Evolutionary conservation across 2,888 invertebrate species (phyloP).

Genomic region (Eupeodes latifasciatus): DNA sequence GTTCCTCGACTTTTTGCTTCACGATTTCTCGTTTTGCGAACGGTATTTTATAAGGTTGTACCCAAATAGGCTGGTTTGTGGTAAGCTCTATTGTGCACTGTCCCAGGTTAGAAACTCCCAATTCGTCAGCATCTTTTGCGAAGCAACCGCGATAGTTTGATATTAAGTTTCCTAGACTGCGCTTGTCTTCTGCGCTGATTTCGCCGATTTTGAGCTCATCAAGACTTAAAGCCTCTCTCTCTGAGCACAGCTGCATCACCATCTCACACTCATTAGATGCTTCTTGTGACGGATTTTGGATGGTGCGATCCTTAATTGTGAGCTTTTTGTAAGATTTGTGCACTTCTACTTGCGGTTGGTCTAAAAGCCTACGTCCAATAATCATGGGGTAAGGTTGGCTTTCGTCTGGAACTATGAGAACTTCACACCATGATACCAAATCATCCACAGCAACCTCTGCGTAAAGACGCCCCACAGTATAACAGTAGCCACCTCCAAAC

Average conservation of each 20-base stretch:
- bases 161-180: neutral
- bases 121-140: neutral
- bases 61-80: neutral
- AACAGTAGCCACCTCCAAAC: slow-evolving; percentile 12
- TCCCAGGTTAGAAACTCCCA: neutral
- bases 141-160: neutral
- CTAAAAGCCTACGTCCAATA: slow-evolving; percentile 7
- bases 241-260: neutral
- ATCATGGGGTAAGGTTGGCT: slow-evolving; percentile 9
- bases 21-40: slow-evolving; percentile 13
- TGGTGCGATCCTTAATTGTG: neutral
- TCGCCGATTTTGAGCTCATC: neutral
- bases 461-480: neutral
- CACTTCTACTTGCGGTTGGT: slow-evolving; percentile 16
- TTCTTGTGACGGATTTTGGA: neutral
- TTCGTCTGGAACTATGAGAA: slow-evolving; percentile 5
- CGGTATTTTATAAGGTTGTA: slow-evolving; percentile 18
- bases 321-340: neutral
- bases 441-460: slow-evolving; percentile 16
- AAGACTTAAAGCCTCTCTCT: neutral
- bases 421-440: slow-evolving; percentile 13
- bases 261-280: neutral
- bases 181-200: neutral
- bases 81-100: neutral
- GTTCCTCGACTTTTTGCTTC: slow-evolving; percentile 20